Conservation (phyloP, 2,797 vertebrate genomes). For the Scolopax bukidnonensis region DNA sequence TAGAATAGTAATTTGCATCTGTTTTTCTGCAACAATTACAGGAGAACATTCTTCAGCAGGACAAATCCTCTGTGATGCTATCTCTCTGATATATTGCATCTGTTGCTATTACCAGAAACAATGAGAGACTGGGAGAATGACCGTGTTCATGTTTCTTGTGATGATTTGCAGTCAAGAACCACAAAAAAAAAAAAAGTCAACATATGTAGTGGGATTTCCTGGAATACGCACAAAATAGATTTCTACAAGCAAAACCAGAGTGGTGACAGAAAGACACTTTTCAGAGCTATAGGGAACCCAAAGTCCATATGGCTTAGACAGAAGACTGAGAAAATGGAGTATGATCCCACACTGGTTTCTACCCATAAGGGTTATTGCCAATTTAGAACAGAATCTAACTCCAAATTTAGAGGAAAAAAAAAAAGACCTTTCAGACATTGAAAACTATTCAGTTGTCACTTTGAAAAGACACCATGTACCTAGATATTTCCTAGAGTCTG, state of each 20-base stretch:
- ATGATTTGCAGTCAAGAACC: background rate
- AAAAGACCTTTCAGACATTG: background rate
- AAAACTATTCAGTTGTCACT: background rate
- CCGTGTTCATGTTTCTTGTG: background rate
- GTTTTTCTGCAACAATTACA: background rate
- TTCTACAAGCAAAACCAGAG: background rate
- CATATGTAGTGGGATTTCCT: background rate
- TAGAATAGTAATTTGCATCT: background rate
- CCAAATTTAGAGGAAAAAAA: background rate
- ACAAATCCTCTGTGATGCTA: background rate
- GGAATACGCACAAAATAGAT: background rate
- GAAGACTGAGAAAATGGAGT: background rate
- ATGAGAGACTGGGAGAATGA: background rate
- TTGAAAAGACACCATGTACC: background rate
- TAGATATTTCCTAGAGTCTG: background rate
- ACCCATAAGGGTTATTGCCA: background rate
- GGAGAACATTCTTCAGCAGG: background rate
- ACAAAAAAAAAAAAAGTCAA: background rate
- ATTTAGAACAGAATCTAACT: background rate
- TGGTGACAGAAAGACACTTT: background rate
- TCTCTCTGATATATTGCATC: background rate
- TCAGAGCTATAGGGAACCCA: background rate
- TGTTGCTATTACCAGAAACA: background rate
- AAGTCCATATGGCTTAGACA: background rate
- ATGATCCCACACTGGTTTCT: background rate